These are phyloP conservation scores for Danionella cerebrum DNA, from an alignment of 2,113 vertebrate species.

Conservation along the genomic window DNA sequence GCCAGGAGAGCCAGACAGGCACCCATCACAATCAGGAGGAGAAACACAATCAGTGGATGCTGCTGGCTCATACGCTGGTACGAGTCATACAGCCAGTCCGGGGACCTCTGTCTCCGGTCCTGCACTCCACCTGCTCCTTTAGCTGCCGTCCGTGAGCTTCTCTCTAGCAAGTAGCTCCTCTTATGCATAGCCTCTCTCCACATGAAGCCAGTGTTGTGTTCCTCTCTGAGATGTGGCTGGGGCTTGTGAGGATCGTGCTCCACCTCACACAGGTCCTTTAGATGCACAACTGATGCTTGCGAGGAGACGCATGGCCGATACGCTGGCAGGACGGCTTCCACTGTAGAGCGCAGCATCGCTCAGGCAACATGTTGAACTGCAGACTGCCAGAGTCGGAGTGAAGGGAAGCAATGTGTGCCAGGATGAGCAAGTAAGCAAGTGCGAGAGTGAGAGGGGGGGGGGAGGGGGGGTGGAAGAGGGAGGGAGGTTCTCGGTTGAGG, in stretches of 20 bases:
- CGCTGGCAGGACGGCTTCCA: constrained; percentile 38
- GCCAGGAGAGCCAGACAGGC: constrained; percentile 88
- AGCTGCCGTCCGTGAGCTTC: constrained; percentile 44
- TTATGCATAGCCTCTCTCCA: constrained; percentile 81
- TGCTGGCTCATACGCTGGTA: constrained; percentile 99
- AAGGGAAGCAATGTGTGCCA: constrained; percentile 6
- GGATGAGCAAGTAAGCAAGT: constrained; percentile 11
- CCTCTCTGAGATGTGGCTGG: background rate
- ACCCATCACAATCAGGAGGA: constrained; percentile 96
- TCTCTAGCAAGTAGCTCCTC: constrained; percentile 75
- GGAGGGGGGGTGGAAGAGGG: background rate
- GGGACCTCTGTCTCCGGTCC: constrained; percentile 65
- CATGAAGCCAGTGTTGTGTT: constrained; percentile 58
- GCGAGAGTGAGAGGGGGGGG: constrained; percentile 6
- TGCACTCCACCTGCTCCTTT: constrained; percentile 55
- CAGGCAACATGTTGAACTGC: constrained; percentile 51
- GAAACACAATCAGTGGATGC: constrained; percentile 93
- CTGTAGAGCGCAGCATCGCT: constrained; percentile 43
- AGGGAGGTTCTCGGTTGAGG: constrained; percentile 24
- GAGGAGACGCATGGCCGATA: constrained; percentile 31
- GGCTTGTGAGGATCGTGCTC: constrained; percentile 13
- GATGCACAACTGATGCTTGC: constrained; percentile 26
- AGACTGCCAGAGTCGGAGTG: constrained; percentile 27
- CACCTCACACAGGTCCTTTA: constrained; percentile 36
- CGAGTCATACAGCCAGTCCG: constrained; percentile 95